These are phyloP conservation scores for Macheiramphus alcinus DNA, from an alignment of 2,113 vertebrate species.

Conservation along the genomic window DNA sequence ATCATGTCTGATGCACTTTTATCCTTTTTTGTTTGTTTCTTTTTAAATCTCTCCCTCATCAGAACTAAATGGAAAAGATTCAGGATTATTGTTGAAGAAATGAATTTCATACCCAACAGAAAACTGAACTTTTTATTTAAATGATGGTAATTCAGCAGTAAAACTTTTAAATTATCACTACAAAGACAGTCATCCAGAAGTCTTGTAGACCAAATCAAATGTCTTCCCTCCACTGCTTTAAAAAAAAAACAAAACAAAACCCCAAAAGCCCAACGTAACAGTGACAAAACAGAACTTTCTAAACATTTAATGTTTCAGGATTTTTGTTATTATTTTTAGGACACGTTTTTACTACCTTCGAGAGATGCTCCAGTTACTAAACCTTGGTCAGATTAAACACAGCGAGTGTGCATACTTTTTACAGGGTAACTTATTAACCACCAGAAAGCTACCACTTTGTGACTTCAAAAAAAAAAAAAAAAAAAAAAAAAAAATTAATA, in stretches of 20 bases:
- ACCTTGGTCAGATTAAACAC: background rate
- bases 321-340: background rate
- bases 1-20: accelerated
- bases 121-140: background rate
- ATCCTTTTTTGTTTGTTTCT: background rate
- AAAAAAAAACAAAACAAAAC: background rate
- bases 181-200: background rate
- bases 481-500: too few relatives aligned
- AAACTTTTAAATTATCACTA: background rate
- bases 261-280: background rate
- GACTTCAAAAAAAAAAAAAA: background rate
- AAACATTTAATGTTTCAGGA: background rate
- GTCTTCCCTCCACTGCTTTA: background rate
- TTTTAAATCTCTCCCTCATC: background rate
- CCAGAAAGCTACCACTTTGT: background rate
- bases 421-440: background rate
- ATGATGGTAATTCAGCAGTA: background rate
- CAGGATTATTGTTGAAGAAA: background rate
- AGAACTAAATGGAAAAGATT: background rate
- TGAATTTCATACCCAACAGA: background rate
- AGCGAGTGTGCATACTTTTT: accelerated
- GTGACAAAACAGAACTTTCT: background rate
- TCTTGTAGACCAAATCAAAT: background rate
- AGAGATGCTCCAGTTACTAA: background rate
- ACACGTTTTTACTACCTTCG: background rate